These are phyloP conservation scores for Cryptocephalus moraei DNA, from an alignment of 2,888 invertebrate species.

Conservation along the genomic window DNA sequence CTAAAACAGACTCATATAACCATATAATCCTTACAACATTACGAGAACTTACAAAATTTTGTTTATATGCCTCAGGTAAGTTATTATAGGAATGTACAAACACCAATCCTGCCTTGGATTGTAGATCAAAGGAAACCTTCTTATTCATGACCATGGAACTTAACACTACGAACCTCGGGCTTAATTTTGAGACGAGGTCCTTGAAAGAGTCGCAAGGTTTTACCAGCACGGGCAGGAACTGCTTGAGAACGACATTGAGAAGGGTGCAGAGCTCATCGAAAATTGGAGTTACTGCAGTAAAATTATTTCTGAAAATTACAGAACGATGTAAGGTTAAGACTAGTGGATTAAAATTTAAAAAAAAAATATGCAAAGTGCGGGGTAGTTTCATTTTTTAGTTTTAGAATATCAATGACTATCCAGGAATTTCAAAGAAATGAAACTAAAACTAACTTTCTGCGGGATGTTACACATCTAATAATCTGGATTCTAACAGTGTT, in stretches of 20 bases:
- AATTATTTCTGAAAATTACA: constrained; percentile 8
- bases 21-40: neutral
- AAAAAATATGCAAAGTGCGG: too few relatives aligned
- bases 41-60: constrained; percentile 17
- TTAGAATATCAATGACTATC: too few relatives aligned
- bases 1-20: constrained; percentile 11
- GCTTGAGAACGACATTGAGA: constrained; percentile 18
- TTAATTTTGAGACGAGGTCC: constrained; percentile 12
- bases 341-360: too few relatives aligned
- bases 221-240: constrained; percentile 17
- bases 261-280: constrained; percentile 15
- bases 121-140: constrained; percentile 55
- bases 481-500: too few relatives aligned
- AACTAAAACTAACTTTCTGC: too few relatives aligned
- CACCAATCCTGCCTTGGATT: constrained; percentile 51
- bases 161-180: constrained; percentile 13
- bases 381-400: too few relatives aligned
- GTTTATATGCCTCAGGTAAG: constrained; percentile 21
- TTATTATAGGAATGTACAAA: constrained; percentile 41
- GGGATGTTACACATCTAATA: too few relatives aligned
- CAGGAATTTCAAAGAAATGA: too few relatives aligned
- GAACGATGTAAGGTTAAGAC: too few relatives aligned
- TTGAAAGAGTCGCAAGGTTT: constrained; percentile 6
- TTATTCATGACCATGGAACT: constrained; percentile 25
- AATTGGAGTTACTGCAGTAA: constrained; percentile 5